Evolutionary conservation across 1,140 invertebrate genomes (phyloP), one percentile per base, ranked within the genome.

Genomic region (Vanessa tameamea): DNA sequence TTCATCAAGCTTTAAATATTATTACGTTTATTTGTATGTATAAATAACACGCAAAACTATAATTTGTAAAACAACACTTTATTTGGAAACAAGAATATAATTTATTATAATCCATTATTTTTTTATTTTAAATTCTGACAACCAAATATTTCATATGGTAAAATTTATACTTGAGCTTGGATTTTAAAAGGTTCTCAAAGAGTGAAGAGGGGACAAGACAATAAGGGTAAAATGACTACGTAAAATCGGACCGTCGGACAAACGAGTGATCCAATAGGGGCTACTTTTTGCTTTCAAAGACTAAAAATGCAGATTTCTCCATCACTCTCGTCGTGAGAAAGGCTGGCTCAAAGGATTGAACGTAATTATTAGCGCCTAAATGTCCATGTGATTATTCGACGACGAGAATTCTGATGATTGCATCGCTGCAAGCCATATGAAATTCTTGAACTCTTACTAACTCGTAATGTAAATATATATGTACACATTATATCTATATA

Each of bases 181-280:
- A 61, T 70, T 75, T 74, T 65, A 8, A 64, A 65, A 68, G 53
- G 50, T 64, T 65, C 63, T 47, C 47, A 75, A 65, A 64, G 59
- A 75, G 63, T 51, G 51, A 69, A 74, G 66, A 50, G 76, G 75
- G 63, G 75, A 68, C 69, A 72, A 55, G 47, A 69, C 64, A 82
- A 82, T 82, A 82, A 84, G 79, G 64, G 70, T 76, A 83, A 84
- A 79, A 81, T 26, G 79, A 73, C 76, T 76, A 78, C 81, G 78
- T 75, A 78, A 79, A 77, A 81, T 81, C 75, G 75, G 78, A 72
- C 69, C 73, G 72, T 76, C 77, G 78, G 76, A 80, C 79, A 81
- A 83, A 80, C 80, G 81, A 82, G 74, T 75, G 78, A 77, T 80
- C 75, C 79, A 78, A 81, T 78, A 79, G 79, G 76, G 76, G 76